Conservation (phyloP, 2,113 vertebrate genomes). For the Hyperopisus bebe region DNA sequence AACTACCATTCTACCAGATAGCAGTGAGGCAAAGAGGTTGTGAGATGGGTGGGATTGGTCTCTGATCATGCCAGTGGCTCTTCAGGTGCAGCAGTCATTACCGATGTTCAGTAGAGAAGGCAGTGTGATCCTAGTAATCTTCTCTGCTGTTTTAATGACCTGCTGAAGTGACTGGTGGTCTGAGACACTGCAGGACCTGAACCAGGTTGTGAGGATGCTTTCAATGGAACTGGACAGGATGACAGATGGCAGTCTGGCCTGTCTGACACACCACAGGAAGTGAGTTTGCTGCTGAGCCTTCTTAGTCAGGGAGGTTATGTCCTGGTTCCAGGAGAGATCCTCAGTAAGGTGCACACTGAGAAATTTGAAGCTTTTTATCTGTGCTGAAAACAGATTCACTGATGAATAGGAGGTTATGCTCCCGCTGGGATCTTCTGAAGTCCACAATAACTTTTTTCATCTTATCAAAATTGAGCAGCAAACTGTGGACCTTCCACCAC, state of each 20-base stretch:
- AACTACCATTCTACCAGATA: too few relatives aligned
- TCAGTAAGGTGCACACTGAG: background rate
- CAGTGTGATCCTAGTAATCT: background rate
- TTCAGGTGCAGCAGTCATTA: background rate
- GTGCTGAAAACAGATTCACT: too few relatives aligned
- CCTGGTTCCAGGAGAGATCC: background rate
- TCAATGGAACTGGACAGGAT: too few relatives aligned
- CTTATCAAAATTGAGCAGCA: too few relatives aligned
- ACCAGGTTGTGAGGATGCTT: background rate
- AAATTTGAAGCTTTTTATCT: background rate
- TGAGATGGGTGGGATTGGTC: too few relatives aligned
- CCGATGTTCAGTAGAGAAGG: background rate
- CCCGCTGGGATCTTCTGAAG: too few relatives aligned
- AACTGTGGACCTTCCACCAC: too few relatives aligned
- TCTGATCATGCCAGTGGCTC: background rate
- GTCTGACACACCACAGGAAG: too few relatives aligned
- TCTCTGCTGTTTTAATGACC: background rate
- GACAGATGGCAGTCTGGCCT: too few relatives aligned
- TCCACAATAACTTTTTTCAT: too few relatives aligned
- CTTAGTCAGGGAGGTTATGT: background rate
- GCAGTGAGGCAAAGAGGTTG: too few relatives aligned
- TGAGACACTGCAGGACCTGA: background rate
- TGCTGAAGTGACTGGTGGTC: background rate
- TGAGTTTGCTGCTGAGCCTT: background rate
- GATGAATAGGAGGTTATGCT: too few relatives aligned